Evolutionary conservation across 2,113 vertebrate species (phyloP).

Genomic region (Camelus bactrianus): DNA sequence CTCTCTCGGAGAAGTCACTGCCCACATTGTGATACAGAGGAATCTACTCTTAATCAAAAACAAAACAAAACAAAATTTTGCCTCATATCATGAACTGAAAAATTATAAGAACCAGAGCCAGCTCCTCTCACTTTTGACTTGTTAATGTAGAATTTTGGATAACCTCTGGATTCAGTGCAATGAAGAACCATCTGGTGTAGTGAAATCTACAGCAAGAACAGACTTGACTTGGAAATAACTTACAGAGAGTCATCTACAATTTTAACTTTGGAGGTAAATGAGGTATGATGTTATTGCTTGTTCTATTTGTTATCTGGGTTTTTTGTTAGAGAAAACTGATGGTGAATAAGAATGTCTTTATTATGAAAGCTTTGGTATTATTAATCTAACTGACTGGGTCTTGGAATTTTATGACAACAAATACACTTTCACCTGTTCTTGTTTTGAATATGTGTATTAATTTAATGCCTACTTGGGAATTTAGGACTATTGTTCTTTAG

Average conservation of each 20-base stretch:
- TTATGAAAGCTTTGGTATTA: constrained; percentile 71
- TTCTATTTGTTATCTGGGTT: constrained; percentile 62
- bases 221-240: constrained; percentile 62
- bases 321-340: constrained; percentile 79
- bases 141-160: constrained; percentile 76
- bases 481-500: neutral
- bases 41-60: constrained; percentile 77
- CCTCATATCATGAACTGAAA: constrained; percentile 71
- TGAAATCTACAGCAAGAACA: constrained; percentile 65
- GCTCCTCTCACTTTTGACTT: constrained; percentile 60
- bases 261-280: constrained; percentile 79
- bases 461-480: constrained; percentile 39
- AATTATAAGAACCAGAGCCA: constrained; percentile 78
- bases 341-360: constrained; percentile 77
- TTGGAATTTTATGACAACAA: constrained; percentile 66
- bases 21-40: constrained; percentile 51
- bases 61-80: neutral
- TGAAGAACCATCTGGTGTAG: constrained; percentile 60
- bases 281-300: constrained; percentile 53
- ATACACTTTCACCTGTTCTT: neutral
- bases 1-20: constrained; percentile 31
- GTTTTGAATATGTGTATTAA: constrained; percentile 4
- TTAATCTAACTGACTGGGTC: constrained; percentile 76
- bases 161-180: constrained; percentile 72
- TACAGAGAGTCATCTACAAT: constrained; percentile 54